Evolutionary conservation across 2,797 vertebrate species (phyloP).

Genomic region (Leuciscus waleckii): DNA sequence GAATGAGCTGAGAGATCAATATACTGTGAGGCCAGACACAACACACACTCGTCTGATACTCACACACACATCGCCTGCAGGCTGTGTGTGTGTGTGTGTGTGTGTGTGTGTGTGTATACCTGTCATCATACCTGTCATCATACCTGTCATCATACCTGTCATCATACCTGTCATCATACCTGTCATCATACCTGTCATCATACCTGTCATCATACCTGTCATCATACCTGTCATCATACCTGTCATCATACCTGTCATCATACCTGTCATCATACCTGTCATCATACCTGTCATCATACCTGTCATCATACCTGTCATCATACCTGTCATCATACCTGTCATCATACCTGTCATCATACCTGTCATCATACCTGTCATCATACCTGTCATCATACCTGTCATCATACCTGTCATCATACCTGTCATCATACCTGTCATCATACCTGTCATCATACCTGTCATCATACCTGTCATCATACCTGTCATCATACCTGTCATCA

Average conservation of each 20-base stretch:
- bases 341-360: neutral
- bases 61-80: conserved; percentile 52
- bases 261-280: neutral
- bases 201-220: neutral
- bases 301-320: neutral
- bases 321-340: too few species aligned
- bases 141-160: too few species aligned
- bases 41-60: conserved; percentile 58
- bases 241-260: too few species aligned
- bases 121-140: neutral
- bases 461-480: too few species aligned
- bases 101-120: neutral
- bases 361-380: too few species aligned
- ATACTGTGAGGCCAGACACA: conserved; percentile 29
- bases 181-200: too few species aligned
- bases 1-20: conserved; percentile 10
- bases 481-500: neutral
- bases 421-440: too few species aligned
- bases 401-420: neutral
- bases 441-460: neutral
- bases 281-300: too few species aligned
- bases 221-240: neutral
- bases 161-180: neutral
- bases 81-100: conserved; percentile 41
- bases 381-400: neutral